Percentiles rank a stretch among this genome's conserved stretches.
Evolutionary conservation across 2,888 invertebrate species (phyloP).

Genomic region (Cheilosia urbana): DNA sequence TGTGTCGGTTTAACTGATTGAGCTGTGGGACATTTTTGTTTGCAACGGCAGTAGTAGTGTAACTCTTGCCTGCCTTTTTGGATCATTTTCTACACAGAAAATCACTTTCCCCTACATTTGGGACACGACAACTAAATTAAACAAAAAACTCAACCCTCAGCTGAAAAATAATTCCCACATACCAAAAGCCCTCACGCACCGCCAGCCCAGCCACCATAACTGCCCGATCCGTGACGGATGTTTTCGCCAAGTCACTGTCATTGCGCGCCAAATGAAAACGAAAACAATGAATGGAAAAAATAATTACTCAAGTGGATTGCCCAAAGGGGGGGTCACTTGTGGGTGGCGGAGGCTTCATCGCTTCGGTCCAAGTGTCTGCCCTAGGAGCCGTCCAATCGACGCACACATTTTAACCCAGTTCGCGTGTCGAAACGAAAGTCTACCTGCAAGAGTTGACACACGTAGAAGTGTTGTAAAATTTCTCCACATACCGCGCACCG

Average conservation of each 20-base stretch:
- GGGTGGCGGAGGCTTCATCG: not conserved
- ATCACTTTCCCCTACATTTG: conserved; percentile 28
- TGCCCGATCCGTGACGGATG: conserved; percentile 15
- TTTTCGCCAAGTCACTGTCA: conserved; percentile 28
- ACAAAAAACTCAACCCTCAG: conserved; percentile 8
- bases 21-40: conserved; percentile 3
- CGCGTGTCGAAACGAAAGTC: conserved; percentile 66
- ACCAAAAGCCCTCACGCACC: conserved; percentile 19
- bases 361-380: no score
- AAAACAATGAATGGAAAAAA: conserved; percentile 19
- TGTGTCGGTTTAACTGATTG: not conserved
- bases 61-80: no score
- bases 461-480: conserved; percentile 50
- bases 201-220: conserved; percentile 20
- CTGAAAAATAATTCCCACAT: conserved; percentile 14
- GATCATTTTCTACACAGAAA: not conserved
- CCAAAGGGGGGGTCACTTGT: conserved; percentile 40
- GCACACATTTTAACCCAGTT: conserved; percentile 61
- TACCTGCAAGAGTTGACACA: conserved; percentile 41
- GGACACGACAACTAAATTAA: conserved; percentile 20
- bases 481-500: conserved; percentile 24
- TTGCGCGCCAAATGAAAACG: conserved; percentile 57
- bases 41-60: no score
- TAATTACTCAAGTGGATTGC: conserved; percentile 38
- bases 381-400: no score